These are phyloP conservation scores for Beroe forskalii DNA, from an alignment of 37 sponge, comb jelly and placozoan species.

Conservation along the genomic window DNA sequence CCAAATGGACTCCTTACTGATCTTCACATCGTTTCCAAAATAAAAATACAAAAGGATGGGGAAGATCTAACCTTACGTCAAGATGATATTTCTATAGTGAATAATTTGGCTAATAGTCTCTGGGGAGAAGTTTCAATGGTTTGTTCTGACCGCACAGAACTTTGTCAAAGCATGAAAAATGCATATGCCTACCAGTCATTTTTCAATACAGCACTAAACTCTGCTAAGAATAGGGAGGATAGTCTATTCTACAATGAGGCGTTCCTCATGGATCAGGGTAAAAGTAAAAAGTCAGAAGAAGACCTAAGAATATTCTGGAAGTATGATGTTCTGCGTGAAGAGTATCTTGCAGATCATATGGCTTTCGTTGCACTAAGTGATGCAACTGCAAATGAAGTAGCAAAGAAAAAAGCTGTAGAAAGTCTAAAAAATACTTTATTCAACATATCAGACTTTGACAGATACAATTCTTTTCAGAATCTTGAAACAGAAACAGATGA, in stretches of 20 bases:
- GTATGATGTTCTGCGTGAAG: neutral
- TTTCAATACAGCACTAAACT: conserved; percentile 7
- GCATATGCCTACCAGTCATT: conserved; percentile 41
- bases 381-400: neutral
- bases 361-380: neutral
- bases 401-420: neutral
- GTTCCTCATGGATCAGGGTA: conserved; percentile 28
- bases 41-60: neutral
- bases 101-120: conserved; percentile 43
- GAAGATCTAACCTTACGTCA: neutral
- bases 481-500: neutral
- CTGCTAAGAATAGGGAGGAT: neutral
- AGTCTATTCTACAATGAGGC: conserved; percentile 1
- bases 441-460: neutral
- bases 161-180: conserved; percentile 44
- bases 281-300: neutral
- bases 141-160: neutral
- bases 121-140: conserved; percentile 37
- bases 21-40: conserved; percentile 6
- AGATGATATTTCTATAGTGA: conserved; percentile 12
- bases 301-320: conserved; percentile 20
- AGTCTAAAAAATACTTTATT: neutral
- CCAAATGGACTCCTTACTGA: conserved; percentile 18
- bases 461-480: neutral
- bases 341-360: neutral